These are phyloP conservation scores for Corythaixoides concolor DNA, from an alignment of 2,113 vertebrate species.

Conservation along the genomic window DNA sequence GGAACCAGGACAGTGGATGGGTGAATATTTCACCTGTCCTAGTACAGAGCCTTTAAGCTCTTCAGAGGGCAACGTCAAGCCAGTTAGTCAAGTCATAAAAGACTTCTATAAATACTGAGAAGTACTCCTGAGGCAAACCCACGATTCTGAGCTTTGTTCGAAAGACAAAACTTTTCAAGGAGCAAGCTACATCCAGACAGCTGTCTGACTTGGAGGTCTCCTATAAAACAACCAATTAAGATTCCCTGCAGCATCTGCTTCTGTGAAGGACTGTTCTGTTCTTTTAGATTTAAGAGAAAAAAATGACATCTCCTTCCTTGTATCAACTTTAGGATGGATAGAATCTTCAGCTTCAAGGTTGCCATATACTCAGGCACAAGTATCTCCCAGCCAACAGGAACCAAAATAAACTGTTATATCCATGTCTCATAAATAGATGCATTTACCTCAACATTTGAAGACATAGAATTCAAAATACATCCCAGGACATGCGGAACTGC, in stretches of 20 bases:
- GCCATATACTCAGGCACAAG: neutral
- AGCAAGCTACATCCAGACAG: fast-evolving
- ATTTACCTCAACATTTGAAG: fast-evolving
- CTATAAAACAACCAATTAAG: neutral
- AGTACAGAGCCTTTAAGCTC: too few relatives aligned
- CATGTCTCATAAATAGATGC: fast-evolving
- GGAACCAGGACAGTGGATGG: neutral
- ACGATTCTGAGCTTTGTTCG: neutral
- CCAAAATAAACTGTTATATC: neutral
- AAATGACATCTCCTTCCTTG: fast-evolving
- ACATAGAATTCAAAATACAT: neutral
- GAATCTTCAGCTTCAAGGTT: neutral
- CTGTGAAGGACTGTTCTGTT: fast-evolving
- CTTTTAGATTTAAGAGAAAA: neutral
- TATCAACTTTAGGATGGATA: neutral
- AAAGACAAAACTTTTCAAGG: neutral
- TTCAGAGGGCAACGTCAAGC: neutral
- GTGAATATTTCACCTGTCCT: neutral
- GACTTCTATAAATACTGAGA: too few relatives aligned
- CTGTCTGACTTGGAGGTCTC: neutral
- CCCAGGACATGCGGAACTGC: neutral
- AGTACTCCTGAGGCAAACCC: fast-evolving
- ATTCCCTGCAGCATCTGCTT: neutral
- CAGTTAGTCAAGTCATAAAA: neutral
- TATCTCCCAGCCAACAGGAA: neutral